Percentiles rank a stretch among this genome's conserved stretches.
phyloP scores from a whole-genome alignment of 1,140 invertebrate genomes.

The Hyposmocoma kahamanoa region DNA sequence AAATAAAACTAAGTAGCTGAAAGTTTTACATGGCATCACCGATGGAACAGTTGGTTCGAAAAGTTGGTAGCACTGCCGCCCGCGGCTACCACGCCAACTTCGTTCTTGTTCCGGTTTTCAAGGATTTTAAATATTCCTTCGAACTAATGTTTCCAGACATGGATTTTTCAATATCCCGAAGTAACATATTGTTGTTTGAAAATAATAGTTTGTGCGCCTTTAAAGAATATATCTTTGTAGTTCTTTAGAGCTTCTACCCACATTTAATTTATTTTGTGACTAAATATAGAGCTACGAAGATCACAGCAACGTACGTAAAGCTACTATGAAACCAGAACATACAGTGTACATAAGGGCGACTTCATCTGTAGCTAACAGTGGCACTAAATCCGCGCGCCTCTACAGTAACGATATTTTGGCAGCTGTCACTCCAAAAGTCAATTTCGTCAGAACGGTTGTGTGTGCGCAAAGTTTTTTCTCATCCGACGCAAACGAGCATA shows the following conservation, averaged over 20 bases:
- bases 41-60: constrained; percentile 20
- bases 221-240: too few relatives aligned
- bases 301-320: too few relatives aligned
- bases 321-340: too few relatives aligned
- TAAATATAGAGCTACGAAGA: too few relatives aligned
- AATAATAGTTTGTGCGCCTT: too few relatives aligned
- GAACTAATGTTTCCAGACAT: constrained; percentile 32
- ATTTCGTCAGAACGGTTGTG: constrained; percentile 42
- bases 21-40: constrained; percentile 32
- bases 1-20: constrained; percentile 46
- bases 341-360: too few relatives aligned
- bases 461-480: constrained; percentile 43
- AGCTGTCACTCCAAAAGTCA: constrained; percentile 51
- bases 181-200: constrained; percentile 30
- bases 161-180: constrained; percentile 35
- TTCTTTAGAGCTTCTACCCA: too few relatives aligned
- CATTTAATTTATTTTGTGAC: too few relatives aligned
- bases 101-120: constrained; percentile 12
- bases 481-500: constrained; percentile 33
- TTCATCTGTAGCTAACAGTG: too few relatives aligned
- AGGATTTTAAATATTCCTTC: constrained; percentile 7
- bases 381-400: too few relatives aligned
- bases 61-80: constrained; percentile 27
- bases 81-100: constrained; percentile 19
- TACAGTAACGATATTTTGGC: constrained; percentile 21